Conservation (phyloP, 2,888 invertebrate genomes). For the Philaethria dido region DNA sequence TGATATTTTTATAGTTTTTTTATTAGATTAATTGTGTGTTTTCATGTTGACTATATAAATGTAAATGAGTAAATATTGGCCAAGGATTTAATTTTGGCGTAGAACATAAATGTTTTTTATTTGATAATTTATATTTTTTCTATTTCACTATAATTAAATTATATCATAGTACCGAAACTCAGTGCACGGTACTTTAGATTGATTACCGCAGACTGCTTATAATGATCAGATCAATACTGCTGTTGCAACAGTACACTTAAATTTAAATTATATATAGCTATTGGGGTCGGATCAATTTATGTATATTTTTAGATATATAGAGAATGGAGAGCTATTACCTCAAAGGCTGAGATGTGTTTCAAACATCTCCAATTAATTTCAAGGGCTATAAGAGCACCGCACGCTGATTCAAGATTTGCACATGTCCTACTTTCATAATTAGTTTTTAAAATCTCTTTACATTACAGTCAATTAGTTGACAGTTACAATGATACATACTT, state of each 20-base stretch:
- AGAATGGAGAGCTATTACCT: conserved; percentile 28
- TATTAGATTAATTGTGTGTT: neutral
- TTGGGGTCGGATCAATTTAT: conserved; percentile 37
- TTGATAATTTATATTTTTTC: neutral
- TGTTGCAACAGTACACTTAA: conserved; percentile 2
- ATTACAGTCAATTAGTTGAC: conserved; percentile 12
- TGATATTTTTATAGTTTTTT: neutral
- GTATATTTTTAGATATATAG: conserved; percentile 27
- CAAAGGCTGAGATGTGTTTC: conserved; percentile 34
- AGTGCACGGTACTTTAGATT: no score
- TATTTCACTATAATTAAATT: neutral
- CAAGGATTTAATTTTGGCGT: no score
- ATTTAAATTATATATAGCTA: conserved; percentile 24
- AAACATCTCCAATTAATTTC: conserved; percentile 49
- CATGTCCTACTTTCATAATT: conserved; percentile 26
- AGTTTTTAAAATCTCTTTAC: conserved; percentile 17
- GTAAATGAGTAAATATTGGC: neutral
- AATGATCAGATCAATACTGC: neutral
- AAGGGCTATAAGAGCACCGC: conserved; percentile 38
- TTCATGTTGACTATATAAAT: neutral
- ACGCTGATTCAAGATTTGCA: conserved; percentile 30
- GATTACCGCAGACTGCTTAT: no score
- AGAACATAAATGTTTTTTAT: no score
- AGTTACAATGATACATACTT: neutral
- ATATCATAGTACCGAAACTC: no score